Evolutionary conservation across 2,888 invertebrate species (phyloP).

Genomic region (Leptopterna dolabrata): DNA sequence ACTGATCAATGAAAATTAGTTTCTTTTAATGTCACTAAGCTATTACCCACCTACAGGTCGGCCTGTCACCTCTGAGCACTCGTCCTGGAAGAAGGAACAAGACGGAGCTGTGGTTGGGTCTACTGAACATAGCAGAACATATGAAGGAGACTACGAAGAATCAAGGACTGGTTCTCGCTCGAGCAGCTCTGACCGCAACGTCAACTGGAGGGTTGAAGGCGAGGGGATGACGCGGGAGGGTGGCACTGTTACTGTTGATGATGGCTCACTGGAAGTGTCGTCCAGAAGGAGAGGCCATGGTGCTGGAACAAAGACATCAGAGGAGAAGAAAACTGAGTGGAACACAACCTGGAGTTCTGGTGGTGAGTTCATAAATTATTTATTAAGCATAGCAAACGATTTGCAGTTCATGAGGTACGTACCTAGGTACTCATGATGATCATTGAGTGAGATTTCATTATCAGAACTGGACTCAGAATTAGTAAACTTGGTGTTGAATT

Average conservation of each 20-base stretch:
- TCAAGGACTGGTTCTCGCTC: neutral
- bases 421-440: no score
- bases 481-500: no score
- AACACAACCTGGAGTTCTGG: constrained; percentile 58
- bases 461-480: no score
- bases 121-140: constrained; percentile 23
- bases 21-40: no score
- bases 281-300: neutral
- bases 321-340: constrained; percentile 52
- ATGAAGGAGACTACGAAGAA: neutral
- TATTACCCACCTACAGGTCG: neutral
- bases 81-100: constrained; percentile 32
- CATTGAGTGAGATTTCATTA: no score
- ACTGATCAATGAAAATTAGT: no score
- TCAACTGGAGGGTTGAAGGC: constrained; percentile 10
- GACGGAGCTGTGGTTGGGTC: constrained; percentile 27
- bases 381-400: no score
- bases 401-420: no score
- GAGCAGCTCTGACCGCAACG: neutral
- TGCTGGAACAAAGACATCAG: constrained; percentile 40
- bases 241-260: neutral
- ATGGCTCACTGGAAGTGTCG: neutral
- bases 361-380: no score
- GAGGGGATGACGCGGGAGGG: constrained; percentile 27
- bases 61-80: constrained; percentile 31